Conservation (phyloP, 2,113 vertebrate genomes). For the Grammomys dolichurus region DNA sequence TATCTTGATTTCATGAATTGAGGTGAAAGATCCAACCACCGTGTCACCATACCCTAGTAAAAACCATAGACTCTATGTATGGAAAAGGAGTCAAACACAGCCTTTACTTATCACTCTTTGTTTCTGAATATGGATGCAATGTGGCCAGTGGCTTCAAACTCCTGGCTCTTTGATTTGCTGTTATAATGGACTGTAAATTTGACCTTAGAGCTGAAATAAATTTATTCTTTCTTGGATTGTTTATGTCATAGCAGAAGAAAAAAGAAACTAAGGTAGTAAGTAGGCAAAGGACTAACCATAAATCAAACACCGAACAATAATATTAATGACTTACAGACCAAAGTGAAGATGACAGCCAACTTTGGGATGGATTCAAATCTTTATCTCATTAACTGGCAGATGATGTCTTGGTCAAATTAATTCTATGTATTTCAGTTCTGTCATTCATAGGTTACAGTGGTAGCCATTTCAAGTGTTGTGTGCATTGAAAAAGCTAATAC, state of each 20-base stretch:
- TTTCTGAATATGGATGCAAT: not conserved
- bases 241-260: too few relatives aligned
- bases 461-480: not conserved
- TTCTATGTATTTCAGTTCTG: not conserved
- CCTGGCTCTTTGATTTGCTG: not conserved
- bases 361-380: not conserved
- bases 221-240: too few relatives aligned
- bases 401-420: not conserved
- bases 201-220: too few relatives aligned
- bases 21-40: not conserved
- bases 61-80: not conserved
- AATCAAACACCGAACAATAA: not conserved
- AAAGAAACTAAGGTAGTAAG: too few relatives aligned
- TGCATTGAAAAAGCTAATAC: not conserved
- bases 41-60: not conserved
- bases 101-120: not conserved
- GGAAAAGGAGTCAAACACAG: not conserved
- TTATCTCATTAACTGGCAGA: not conserved
- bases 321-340: not conserved
- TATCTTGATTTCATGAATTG: not conserved
- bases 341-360: not conserved
- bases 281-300: not conserved
- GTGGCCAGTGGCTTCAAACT: not conserved
- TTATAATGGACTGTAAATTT: too few relatives aligned
- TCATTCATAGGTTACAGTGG: not conserved